Evolutionary conservation across 2,113 vertebrate species (phyloP).

Genomic region (Cervus canadensis): DNA sequence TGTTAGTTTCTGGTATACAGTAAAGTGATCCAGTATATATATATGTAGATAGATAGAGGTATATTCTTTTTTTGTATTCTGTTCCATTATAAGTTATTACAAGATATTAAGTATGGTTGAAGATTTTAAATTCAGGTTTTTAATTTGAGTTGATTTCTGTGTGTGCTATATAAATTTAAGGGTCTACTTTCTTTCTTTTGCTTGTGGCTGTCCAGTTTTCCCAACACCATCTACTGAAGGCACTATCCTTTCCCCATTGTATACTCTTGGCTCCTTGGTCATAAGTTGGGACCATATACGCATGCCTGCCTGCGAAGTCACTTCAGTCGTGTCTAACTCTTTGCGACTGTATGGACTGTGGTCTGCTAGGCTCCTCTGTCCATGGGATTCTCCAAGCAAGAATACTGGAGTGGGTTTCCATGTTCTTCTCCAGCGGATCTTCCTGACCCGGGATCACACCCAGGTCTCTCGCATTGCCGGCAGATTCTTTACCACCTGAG

Average conservation of each 20-base stretch:
- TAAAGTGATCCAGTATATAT: background rate
- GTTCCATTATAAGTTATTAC: background rate
- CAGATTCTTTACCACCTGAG: background rate
- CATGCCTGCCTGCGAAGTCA: background rate
- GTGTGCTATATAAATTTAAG: background rate
- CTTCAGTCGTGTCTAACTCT: background rate
- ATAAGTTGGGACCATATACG: background rate
- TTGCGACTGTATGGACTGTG: background rate
- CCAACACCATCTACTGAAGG: background rate
- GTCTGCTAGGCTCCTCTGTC: background rate
- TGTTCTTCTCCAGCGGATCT: background rate
- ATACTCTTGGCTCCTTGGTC: background rate
- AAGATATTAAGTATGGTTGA: background rate
- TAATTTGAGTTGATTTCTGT: background rate
- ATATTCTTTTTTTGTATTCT: background rate
- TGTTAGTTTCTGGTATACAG: background rate
- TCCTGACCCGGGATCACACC: background rate
- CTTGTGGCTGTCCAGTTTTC: background rate
- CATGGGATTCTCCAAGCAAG: background rate
- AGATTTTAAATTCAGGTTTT: background rate
- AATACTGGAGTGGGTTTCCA: background rate
- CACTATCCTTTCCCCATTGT: background rate
- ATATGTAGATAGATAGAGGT: background rate
- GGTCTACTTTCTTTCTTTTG: background rate
- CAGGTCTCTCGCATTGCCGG: background rate